phyloP scores from a whole-genome alignment of 2,113 vertebrate genomes.

The Dasyornis broadbenti region DNA sequence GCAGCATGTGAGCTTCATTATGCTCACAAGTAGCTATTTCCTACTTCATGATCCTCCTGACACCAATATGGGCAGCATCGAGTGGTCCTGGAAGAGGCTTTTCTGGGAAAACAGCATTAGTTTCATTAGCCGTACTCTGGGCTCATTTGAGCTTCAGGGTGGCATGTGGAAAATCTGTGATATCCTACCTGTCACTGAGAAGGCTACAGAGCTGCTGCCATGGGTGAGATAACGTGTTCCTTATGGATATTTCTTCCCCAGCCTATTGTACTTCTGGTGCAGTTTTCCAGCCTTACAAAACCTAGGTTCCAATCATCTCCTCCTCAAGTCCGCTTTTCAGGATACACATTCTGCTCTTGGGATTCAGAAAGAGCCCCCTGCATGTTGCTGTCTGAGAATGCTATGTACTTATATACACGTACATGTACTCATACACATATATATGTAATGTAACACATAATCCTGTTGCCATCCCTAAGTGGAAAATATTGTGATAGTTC shows the following conservation, averaged over 20 bases:
- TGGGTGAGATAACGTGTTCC: not conserved
- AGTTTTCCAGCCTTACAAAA: not conserved
- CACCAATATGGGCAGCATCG: not conserved
- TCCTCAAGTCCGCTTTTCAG: not conserved
- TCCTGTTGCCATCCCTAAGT: not conserved
- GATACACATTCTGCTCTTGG: not conserved
- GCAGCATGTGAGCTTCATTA: fast-evolving
- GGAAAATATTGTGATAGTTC: not conserved
- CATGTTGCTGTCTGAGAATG: not conserved
- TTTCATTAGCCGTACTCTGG: not conserved
- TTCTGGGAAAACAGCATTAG: not conserved
- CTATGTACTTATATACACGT: fast-evolving
- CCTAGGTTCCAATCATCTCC: not conserved
- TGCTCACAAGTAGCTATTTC: not conserved
- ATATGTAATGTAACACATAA: not conserved
- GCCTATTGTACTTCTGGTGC: not conserved
- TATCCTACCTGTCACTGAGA: not conserved
- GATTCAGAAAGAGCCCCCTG: not conserved
- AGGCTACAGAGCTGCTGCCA: not conserved
- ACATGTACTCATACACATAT: not conserved
- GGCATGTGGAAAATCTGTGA: not conserved
- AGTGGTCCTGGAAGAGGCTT: not conserved
- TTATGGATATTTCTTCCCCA: not conserved
- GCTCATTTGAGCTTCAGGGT: not conserved
- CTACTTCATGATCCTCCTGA: not conserved